Base-by-base conservation (phyloP, 35 echinoderm and acorn worm genomes). In the Hemicentrotus pulcherrimus region DNA sequence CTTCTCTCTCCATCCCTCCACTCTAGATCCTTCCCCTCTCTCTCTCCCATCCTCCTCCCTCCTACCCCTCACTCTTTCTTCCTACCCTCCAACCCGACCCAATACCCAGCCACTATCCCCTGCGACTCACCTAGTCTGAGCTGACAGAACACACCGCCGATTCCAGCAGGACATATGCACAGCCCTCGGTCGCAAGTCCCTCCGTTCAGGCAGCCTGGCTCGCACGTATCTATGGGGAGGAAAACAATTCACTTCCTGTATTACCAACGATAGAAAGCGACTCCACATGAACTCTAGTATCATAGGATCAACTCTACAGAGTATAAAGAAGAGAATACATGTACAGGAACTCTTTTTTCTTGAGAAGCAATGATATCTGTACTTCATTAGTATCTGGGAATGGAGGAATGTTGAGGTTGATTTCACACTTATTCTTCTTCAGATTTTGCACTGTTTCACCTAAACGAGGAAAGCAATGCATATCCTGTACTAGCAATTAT, bases 141-240 rank as follows among this genome's bases (percentile, higher is more conserved):
- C 35, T 96, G 86, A 59, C 97, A 98, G 31, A 58, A 92, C 12
- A 46, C 47, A 61, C 97, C 97, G 4, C 45, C 65, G 65, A 96
- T 95, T 5, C 58, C 92, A 7, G 65, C n/a, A 31, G 96, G 94
- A 46, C 97, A 98, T 7, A 92, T 65, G 61, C 97, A 98, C 14
- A 90, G 32, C 2, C 96, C 96, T 45, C 35, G 16, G 28, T 94
- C 86, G 46, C 97, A 98, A 30, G 87, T 94, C 46, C 97, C 97
- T 88, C 92, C 94, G 94, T 96, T 98, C 92, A 95, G 58, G 55
- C 97, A 97, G 31, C 70, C 59, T 4, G 61, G 92, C 46, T 94
- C n/a, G 48, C 96, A 97, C 32, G 94, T 78, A n/a, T 94, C 48
- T 70, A 31, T 86, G 91, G 70, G 31, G 88, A 33, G 65, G 65